Percentiles rank a stretch among this genome's conserved stretches.
Conservation (phyloP, 2,888 invertebrate species). For the Heteromurus nitidus region DNA sequence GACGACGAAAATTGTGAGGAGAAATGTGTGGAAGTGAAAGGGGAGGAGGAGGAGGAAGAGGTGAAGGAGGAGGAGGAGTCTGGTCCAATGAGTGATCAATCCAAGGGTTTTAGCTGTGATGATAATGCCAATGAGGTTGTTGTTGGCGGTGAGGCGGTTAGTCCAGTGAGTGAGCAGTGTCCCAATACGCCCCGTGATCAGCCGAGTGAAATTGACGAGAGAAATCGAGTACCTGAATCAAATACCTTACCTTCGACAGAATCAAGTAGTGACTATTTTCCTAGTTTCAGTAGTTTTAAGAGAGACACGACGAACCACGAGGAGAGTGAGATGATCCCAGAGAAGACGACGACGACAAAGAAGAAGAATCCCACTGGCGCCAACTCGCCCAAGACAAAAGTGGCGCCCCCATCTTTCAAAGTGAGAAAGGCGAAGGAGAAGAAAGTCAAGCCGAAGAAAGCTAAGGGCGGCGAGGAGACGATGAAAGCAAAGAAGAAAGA, state of each 20-base stretch:
- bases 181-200: too few relatives aligned
- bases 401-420: neutral
- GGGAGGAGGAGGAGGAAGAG: constrained; percentile 1
- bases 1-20: neutral
- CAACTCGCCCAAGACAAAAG: neutral
- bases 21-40: neutral
- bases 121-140: neutral
- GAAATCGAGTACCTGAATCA: constrained; percentile 67
- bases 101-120: too few relatives aligned
- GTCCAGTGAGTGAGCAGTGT: too few relatives aligned
- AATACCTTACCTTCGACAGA: constrained; percentile 33
- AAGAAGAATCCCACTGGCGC: neutral
- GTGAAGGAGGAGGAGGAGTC: too few relatives aligned
- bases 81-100: too few relatives aligned
- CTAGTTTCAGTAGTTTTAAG: constrained; percentile 13
- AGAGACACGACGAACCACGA: neutral
- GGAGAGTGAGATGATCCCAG: neutral
- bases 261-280: too few relatives aligned
- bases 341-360: constrained; percentile 11
- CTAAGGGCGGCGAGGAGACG: neutral
- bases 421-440: constrained; percentile 16
- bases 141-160: too few relatives aligned
- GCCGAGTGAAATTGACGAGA: constrained; percentile 16
- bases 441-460: constrained; percentile 6
- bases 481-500: neutral